These are phyloP conservation scores for Pterostichus niger DNA, from an alignment of 2,888 invertebrate species.

Conservation along the genomic window DNA sequence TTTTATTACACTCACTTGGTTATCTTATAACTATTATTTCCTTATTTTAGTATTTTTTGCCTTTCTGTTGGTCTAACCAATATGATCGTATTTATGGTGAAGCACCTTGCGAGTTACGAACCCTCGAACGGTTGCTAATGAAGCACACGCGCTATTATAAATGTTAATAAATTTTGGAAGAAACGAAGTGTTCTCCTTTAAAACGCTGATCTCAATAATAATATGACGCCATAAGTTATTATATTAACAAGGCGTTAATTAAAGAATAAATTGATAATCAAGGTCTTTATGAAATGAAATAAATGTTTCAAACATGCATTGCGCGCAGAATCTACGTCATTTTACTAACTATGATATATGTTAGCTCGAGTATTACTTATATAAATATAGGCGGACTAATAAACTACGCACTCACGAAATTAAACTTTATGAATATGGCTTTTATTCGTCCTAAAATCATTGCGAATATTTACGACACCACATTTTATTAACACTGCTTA, in stretches of 20 bases:
- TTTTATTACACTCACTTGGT: too few relatives aligned
- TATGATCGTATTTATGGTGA: too few relatives aligned
- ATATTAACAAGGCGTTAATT: slow-evolving; percentile 74
- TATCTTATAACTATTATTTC: too few relatives aligned
- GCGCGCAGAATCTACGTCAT: slow-evolving; percentile 56
- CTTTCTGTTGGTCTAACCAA: too few relatives aligned
- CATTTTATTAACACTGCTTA: slow-evolving; percentile 31
- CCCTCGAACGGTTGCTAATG: too few relatives aligned
- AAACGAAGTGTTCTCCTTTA: slow-evolving; percentile 3
- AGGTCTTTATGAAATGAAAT: slow-evolving; percentile 69
- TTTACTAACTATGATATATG: slow-evolving; percentile 64
- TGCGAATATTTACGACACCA: not conserved
- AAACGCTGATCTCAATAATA: slow-evolving; percentile 65
- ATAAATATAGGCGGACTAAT: slow-evolving; percentile 31
- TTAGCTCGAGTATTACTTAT: slow-evolving; percentile 45
- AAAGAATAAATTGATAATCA: slow-evolving; percentile 74
- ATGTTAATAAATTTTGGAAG: not conserved
- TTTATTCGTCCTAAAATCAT: slow-evolving; percentile 40
- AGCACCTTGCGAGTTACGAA: too few relatives aligned
- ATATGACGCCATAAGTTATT: slow-evolving; percentile 73
- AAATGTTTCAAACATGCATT: slow-evolving; percentile 65
- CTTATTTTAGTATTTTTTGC: too few relatives aligned
- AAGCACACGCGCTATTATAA: too few relatives aligned
- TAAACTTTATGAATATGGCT: slow-evolving; percentile 44
- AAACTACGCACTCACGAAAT: slow-evolving; percentile 7